phyloP scores from a whole-genome alignment of 2,113 vertebrate species.

The Petaurus breviceps region DNA sequence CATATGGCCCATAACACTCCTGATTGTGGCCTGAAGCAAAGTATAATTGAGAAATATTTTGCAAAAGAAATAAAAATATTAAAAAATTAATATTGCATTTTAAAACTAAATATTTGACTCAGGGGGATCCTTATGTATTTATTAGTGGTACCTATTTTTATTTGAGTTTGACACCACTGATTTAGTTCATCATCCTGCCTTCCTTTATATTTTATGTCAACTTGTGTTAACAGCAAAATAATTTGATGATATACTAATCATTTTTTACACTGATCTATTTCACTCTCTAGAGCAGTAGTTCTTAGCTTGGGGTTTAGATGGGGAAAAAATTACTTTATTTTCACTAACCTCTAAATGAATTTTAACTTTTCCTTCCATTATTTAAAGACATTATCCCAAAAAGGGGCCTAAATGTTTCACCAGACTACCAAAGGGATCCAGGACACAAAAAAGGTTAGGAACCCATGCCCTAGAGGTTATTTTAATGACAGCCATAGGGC shows the following conservation, averaged over 20 bases:
- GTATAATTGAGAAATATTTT: not conserved
- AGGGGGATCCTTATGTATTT: not conserved
- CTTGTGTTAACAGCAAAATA: not conserved
- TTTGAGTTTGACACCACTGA: not conserved
- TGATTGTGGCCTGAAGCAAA: not conserved
- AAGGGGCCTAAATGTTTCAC: not conserved
- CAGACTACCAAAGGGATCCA: not conserved
- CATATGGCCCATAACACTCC: not conserved
- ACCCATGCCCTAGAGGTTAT: not conserved
- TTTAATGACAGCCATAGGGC: not conserved
- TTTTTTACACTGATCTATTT: not conserved
- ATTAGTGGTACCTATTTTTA: not conserved
- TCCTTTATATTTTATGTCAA: not conserved
- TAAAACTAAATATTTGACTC: not conserved
- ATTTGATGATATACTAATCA: not conserved
- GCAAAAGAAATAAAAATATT: not conserved
- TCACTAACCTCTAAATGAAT: not conserved
- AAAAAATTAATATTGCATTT: not conserved
- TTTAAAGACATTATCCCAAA: not conserved
- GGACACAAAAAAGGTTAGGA: not conserved
- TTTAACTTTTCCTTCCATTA: not conserved
- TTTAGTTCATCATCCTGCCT: not conserved
- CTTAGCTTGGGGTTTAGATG: not conserved
- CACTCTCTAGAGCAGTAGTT: not conserved
- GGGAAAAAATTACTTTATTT: not conserved